Evolutionary conservation across 2,113 vertebrate genomes (phyloP).

Genomic region (Agapornis roseicollis): DNA sequence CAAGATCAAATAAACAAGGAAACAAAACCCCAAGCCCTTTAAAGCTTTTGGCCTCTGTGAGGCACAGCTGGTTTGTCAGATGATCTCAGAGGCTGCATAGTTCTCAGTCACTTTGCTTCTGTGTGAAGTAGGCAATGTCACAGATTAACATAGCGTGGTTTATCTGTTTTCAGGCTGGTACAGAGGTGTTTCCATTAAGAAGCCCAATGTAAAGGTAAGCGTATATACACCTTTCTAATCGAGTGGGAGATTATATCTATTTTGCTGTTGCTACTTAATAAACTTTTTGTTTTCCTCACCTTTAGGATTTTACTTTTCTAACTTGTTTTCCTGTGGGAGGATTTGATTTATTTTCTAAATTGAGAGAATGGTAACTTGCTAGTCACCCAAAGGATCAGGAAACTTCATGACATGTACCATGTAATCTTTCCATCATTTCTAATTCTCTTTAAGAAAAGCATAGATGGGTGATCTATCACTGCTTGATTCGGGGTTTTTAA

Average conservation of each 20-base stretch:
- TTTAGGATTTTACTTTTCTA: neutral
- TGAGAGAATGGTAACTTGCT: neutral
- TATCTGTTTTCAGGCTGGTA: conserved; percentile 89
- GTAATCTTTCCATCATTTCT: neutral
- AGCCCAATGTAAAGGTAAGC: conserved; percentile 89
- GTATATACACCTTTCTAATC: neutral
- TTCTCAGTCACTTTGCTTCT: neutral
- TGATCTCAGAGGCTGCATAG: neutral
- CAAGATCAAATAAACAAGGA: neutral
- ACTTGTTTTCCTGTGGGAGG: neutral
- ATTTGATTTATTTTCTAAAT: neutral
- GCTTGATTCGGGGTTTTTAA: neutral
- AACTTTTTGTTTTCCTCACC: neutral
- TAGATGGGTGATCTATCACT: neutral
- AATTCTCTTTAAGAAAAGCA: neutral
- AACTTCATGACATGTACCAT: neutral
- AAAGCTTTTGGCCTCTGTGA: neutral
- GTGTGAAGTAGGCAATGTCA: neutral
- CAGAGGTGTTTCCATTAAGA: conserved; percentile 91
- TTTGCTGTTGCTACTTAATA: neutral
- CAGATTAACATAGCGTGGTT: conserved; percentile 20
- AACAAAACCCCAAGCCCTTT: no score
- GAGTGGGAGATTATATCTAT: neutral
- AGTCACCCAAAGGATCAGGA: neutral
- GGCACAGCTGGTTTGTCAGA: neutral